phyloP scores from a whole-genome alignment of 2,113 vertebrate genomes.

The Plestiodon gilberti region DNA sequence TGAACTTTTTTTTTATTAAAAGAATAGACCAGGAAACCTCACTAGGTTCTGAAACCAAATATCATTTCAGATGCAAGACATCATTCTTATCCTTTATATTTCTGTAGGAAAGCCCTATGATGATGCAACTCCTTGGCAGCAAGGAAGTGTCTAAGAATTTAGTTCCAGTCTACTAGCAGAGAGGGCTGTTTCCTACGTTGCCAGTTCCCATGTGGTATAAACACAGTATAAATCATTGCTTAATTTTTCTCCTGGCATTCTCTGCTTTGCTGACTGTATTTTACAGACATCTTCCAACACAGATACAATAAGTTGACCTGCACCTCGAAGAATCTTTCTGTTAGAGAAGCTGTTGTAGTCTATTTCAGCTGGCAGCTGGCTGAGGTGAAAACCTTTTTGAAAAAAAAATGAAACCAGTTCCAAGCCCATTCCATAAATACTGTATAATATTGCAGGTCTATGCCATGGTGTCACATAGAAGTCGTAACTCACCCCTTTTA shows the following conservation, averaged over 20 bases:
- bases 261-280: not conserved
- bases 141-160: not conserved
- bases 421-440: not conserved
- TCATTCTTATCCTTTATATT: constrained; percentile 7
- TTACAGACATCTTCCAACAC: not conserved
- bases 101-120: not conserved
- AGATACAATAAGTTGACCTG: constrained; percentile 28
- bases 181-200: not conserved
- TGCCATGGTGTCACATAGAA: no score
- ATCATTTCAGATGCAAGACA: not conserved
- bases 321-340: constrained; percentile 21
- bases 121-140: constrained; percentile 37
- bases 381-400: not conserved
- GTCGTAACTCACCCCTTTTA: no score
- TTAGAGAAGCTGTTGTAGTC: not conserved
- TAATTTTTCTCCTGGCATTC: constrained; percentile 30
- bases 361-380: not conserved
- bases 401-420: not conserved
- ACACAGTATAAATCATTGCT: constrained; percentile 27
- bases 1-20: not conserved
- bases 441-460: not conserved
- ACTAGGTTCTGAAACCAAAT: constrained; percentile 5
- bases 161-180: constrained; percentile 36
- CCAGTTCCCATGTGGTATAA: constrained; percentile 33
- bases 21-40: not conserved